Conservation (phyloP, 2,797 vertebrate genomes). For the Lacerta bilineata region DNA sequence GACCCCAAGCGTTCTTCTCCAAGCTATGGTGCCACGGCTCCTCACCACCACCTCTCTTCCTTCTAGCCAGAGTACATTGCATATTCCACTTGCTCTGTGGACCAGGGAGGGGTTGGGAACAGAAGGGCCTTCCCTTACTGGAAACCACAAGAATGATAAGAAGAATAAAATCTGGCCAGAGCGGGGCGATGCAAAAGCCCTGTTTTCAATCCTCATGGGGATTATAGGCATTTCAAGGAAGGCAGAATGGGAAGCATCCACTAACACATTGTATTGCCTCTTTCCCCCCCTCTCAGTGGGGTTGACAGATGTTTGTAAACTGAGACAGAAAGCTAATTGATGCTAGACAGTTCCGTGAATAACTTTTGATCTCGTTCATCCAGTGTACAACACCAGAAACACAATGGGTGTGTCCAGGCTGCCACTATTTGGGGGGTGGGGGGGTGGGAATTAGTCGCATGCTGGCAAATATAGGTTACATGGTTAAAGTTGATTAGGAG, state of each 20-base stretch:
- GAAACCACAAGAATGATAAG: background rate
- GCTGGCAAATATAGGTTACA: too few species aligned
- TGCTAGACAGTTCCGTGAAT: background rate
- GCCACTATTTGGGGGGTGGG: too few species aligned
- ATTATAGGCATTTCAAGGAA: background rate
- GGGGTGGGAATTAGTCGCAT: too few species aligned
- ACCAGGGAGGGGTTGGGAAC: background rate
- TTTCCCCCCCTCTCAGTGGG: background rate
- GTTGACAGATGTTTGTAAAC: background rate
- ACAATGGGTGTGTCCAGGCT: background rate
- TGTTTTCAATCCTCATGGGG: background rate
- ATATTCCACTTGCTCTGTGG: background rate
- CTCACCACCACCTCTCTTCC: background rate
- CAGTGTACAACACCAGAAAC: background rate
- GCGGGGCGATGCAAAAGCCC: background rate
- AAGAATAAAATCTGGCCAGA: background rate
- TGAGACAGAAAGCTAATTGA: background rate
- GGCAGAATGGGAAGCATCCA: background rate
- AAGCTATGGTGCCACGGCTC: background rate
- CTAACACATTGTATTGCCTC: background rate
- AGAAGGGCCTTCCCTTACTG: background rate
- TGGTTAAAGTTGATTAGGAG: too few species aligned
- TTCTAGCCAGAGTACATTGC: background rate
- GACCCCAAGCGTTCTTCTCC: background rate
- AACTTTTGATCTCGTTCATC: background rate